These are phyloP conservation scores for Ormyrus labotus DNA, from an alignment of 2,888 invertebrate species.

Conservation along the genomic window DNA sequence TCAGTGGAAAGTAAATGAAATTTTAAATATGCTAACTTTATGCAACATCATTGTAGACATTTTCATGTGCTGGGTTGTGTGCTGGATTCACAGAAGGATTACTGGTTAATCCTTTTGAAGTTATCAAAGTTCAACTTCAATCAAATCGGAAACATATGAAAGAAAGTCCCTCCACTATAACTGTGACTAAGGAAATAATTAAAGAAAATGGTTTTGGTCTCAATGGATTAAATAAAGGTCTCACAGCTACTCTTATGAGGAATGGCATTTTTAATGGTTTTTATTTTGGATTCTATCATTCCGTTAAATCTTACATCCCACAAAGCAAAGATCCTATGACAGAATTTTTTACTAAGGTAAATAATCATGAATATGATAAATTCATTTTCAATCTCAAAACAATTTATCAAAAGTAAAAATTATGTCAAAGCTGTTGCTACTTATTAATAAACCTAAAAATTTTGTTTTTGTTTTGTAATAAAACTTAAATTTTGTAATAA, in stretches of 20 bases:
- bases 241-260: slow-evolving; percentile 91
- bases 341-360: slow-evolving; percentile 84
- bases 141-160: slow-evolving; percentile 82
- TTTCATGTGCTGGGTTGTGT: slow-evolving; percentile 90
- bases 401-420: too few species aligned
- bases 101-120: slow-evolving; percentile 95
- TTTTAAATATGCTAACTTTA: slow-evolving; percentile 17
- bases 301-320: slow-evolving; percentile 86
- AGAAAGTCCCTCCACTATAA: slow-evolving; percentile 85
- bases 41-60: slow-evolving; percentile 80
- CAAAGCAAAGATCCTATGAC: slow-evolving; percentile 82
- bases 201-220: slow-evolving; percentile 86
- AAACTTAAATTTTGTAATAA: too few species aligned
- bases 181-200: slow-evolving; percentile 88
- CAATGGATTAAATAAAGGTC: slow-evolving; percentile 89
- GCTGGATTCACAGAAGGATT: slow-evolving; percentile 95
- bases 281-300: slow-evolving; percentile 97
- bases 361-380: not conserved
- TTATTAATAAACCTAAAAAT: slow-evolving; percentile 3
- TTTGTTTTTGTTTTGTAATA: not conserved
- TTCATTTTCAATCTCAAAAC: too few species aligned
- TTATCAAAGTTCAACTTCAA: slow-evolving; percentile 94
- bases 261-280: slow-evolving; percentile 95
- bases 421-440: not conserved
- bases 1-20: slow-evolving; percentile 16